These are phyloP conservation scores for Zeuzera pyrina DNA, from an alignment of 2,888 invertebrate species.

Conservation along the genomic window DNA sequence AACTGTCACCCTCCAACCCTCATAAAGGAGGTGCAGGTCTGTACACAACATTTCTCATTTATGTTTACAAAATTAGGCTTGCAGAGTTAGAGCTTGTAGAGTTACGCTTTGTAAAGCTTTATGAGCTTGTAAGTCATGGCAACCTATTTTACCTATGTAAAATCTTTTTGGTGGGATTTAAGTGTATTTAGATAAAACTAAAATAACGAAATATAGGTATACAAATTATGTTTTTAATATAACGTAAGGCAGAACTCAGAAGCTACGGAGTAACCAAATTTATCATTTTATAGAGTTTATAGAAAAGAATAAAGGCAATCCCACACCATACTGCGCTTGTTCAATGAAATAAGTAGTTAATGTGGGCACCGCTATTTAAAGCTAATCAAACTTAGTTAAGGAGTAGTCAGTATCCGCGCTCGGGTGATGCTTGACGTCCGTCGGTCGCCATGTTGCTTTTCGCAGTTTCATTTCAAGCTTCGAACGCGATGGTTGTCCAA, in stretches of 20 bases:
- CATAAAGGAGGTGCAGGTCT: too few relatives aligned
- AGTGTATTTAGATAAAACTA: too few relatives aligned
- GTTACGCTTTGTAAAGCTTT: too few relatives aligned
- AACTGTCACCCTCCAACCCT: too few relatives aligned
- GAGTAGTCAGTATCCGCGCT: slow-evolving; percentile 68
- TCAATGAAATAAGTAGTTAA: slow-evolving; percentile 75
- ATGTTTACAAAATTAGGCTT: too few relatives aligned
- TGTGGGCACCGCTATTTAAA: slow-evolving; percentile 75
- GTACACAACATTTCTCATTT: too few relatives aligned
- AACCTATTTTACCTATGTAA: too few relatives aligned
- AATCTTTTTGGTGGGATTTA: too few relatives aligned
- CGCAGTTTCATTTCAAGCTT: slow-evolving; percentile 42
- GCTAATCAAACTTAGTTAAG: slow-evolving; percentile 77
- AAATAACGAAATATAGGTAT: too few relatives aligned
- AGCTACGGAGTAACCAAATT: slow-evolving; percentile 1
- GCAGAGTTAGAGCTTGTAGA: too few relatives aligned
- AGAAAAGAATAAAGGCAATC: slow-evolving; percentile 39
- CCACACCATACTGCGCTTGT: slow-evolving; percentile 48
- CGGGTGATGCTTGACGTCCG: slow-evolving; percentile 40
- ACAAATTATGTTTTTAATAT: too few relatives aligned
- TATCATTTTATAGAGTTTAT: background rate
- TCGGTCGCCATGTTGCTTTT: slow-evolving; percentile 37
- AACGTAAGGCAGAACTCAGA: background rate
- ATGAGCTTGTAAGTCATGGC: too few relatives aligned
- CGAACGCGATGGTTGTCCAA: slow-evolving; percentile 42